Evolutionary conservation across 2,888 invertebrate species (phyloP), one percentile per base, ranked within the genome.

Genomic region (Drosophila austrosaltans): DNA sequence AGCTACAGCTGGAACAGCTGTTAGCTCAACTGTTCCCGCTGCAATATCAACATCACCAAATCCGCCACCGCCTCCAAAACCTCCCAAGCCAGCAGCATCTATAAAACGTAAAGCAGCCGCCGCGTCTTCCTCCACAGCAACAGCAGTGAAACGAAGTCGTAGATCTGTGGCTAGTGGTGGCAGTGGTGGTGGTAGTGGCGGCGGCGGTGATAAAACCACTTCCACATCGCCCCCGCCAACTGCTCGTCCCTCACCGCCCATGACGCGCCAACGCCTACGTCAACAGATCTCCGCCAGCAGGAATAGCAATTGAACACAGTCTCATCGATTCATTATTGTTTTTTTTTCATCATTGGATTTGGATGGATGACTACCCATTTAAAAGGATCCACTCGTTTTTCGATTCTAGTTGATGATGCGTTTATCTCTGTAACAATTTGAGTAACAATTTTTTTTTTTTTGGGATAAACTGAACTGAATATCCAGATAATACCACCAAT

Each of bases 241-340:
- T n/a, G 58, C 32, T 25, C 72, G 85, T 40, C 75, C 53, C 39
- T 85, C 85, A 58, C 85, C 85, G 60, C 89, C 89, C 61, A 89
- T 86, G 85, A 86, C 85, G 54, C 85, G 85, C n/a, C 85, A 85
- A 53, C 82, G 85, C 22, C 88, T 88, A 54, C 85, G 85, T 75
- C 75, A 69, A 70, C 87, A 86, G 89, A 86, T 86, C 85, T 89
- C 85, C 77, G 65, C 77, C 75, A 84, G 78, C 75, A 48, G 44
- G 44, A 48, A 48, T 22, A 42, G 8, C 44, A 57, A 57, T 39
- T 57, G 39, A 57, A 54, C 22, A 54, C 22, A 54, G 54, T 36
- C 68, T 67, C 36, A 28, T 61, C 61, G 69, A 53, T 59, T 61
- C 53, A 54, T 56, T 73, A 67, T 53, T 42, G 53, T 56, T 85